Evolutionary conservation across 2,888 invertebrate genomes (phyloP).

Genomic region (Eugnorisma glareosa): DNA sequence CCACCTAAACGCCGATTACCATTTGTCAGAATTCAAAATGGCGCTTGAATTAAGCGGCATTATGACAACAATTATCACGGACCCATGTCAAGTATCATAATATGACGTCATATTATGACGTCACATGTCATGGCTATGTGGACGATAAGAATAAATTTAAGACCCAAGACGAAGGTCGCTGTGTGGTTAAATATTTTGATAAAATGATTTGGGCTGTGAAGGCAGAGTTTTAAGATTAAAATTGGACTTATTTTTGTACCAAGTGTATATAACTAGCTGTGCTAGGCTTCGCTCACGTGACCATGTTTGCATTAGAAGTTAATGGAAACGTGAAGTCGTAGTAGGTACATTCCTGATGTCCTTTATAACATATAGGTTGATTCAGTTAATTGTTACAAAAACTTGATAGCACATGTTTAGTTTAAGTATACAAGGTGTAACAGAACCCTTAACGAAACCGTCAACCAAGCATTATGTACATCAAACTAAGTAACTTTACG

Average conservation of each 20-base stretch:
- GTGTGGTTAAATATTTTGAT: not conserved
- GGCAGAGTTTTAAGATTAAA: not conserved
- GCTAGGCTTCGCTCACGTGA: too few relatives aligned
- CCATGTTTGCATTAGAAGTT: not conserved
- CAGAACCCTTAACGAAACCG: too few relatives aligned
- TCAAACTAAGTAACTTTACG: too few relatives aligned
- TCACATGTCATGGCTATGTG: conserved; percentile 17
- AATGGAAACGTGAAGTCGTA: not conserved
- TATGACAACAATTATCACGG: conserved; percentile 45
- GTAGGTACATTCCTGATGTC: not conserved
- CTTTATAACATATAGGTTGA: too few relatives aligned
- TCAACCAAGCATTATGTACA: too few relatives aligned
- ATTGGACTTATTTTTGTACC: not conserved
- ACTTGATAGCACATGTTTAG: too few relatives aligned
- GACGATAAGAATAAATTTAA: conserved; percentile 18
- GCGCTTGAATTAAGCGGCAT: conserved; percentile 38
- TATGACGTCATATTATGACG: conserved; percentile 14
- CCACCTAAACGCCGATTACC: conserved; percentile 26
- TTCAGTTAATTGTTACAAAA: not conserved
- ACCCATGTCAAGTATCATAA: conserved; percentile 48
- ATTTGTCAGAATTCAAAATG: conserved; percentile 43
- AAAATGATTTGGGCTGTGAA: not conserved
- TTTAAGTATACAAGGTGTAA: too few relatives aligned
- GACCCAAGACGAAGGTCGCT: conserved; percentile 26
- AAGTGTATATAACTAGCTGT: not conserved